Base-by-base conservation (phyloP, 2,888 invertebrate species). In the Adelphocoris suturalis region DNA sequence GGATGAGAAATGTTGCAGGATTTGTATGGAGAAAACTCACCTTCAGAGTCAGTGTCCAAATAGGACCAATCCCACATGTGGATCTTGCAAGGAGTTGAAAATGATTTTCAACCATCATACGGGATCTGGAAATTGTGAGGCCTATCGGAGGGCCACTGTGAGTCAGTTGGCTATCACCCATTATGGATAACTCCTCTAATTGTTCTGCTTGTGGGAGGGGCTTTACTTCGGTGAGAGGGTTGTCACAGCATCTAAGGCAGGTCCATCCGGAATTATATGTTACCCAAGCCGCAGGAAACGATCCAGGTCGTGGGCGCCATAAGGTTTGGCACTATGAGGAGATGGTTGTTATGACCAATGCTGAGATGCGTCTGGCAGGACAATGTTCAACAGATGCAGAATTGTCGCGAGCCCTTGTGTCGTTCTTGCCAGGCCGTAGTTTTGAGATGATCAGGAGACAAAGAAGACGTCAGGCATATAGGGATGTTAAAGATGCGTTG, bases 141-240 rank as follows among this genome's bases (percentile, higher is more conserved):
- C 80, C 19, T n/a, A 80, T 80, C 80, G 80, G 80, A 80, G 80
- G 95, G 95, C 94, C 94, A 94, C 94, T 94, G 94, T 94, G 94
- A 94, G 94, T 94, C 94, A 52, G 93, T 94, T 94, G 94, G 94
- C 94, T 94, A 94, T 93, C 93, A 93, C 89, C 86, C 80, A 86
- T 52, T 52, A 37, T 84, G 82, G 82, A 47, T 27, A 93, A 93
- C 93, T 93, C 93, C 23, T 27, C 13, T 93, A 93, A 92, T 93
- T 93, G 75, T 75, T 37, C 93, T 94, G 93, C 93, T 93, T 94
- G 93, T 93, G 93, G 93, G 92, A 93, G 94, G 94, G 93, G 93
- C 93, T 94, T 94, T 93, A 93, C 94, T 94, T 94, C 94, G 94
- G 94, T 94, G 94, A 94, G 94, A 94, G 94, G 94, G 94, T 94